Evolutionary conservation across 1,140 invertebrate species (phyloP).

Genomic region (Heliconius himera): DNA sequence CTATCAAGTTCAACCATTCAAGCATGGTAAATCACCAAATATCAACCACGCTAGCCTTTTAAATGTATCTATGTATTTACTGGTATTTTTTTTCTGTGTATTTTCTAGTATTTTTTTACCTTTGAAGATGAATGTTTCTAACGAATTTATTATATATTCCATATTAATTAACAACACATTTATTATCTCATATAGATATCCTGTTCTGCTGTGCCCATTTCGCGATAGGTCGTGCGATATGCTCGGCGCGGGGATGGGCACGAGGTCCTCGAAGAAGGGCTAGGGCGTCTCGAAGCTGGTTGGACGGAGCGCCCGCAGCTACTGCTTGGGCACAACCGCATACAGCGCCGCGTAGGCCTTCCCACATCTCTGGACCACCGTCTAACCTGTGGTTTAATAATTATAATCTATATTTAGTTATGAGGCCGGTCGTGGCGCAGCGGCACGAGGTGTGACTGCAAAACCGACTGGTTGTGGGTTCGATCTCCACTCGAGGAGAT

Average conservation of each 20-base stretch:
- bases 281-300: slow-evolving; percentile 84
- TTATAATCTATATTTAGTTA: no score
- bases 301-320: slow-evolving; percentile 57
- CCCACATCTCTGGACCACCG: slow-evolving; percentile 98
- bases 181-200: slow-evolving; percentile 43
- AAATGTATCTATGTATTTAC: no score
- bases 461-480: no score
- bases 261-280: slow-evolving; percentile 81
- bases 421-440: no score
- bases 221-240: slow-evolving; percentile 93
- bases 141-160: not conserved
- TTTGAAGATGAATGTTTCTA: no score
- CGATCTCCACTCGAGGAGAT: no score
- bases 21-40: no score
- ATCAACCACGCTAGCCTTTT: no score
- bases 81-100: no score
- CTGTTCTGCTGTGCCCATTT: slow-evolving; percentile 93
- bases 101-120: no score
- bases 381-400: slow-evolving; percentile 85
- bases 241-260: slow-evolving; percentile 95
- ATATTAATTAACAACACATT: not conserved
- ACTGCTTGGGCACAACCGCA: slow-evolving; percentile 93
- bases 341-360: slow-evolving; percentile 97
- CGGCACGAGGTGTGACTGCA: no score
- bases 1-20: no score